Conservation (phyloP, 2,888 invertebrate genomes). For the Nymphalis urticae region DNA sequence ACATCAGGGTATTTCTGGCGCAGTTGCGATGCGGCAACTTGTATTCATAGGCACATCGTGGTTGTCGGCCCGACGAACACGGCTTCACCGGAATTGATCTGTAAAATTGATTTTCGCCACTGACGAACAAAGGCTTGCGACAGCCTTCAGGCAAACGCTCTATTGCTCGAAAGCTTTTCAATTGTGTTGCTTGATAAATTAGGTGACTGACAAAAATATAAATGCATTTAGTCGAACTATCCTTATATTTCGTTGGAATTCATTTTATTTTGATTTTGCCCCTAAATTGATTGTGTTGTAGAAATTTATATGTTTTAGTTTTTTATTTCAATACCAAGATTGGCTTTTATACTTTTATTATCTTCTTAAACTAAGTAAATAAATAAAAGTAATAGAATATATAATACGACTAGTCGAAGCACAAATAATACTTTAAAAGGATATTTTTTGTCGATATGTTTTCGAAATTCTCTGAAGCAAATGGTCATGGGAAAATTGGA, state of each 20-base stretch:
- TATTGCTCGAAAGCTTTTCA: constrained; percentile 23
- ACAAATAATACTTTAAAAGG: constrained; percentile 27
- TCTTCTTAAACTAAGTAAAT: no score
- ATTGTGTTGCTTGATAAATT: constrained; percentile 30
- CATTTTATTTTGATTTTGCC: no score
- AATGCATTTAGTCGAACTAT: background rate
- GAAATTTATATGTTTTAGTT: no score
- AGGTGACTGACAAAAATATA: constrained; percentile 19
- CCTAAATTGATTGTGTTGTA: no score
- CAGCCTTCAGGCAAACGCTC: constrained; percentile 29
- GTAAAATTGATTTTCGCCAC: constrained; percentile 65
- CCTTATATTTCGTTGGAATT: no score
- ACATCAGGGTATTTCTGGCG: constrained; percentile 48
- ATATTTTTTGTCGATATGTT: constrained; percentile 55
- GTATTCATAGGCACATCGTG: constrained; percentile 58
- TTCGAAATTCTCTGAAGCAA: constrained; percentile 52
- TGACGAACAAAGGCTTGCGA: constrained; percentile 52
- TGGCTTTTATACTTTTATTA: no score
- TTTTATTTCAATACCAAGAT: no score
- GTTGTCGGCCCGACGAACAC: constrained; percentile 51
- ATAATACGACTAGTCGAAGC: background rate
- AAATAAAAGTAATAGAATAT: no score
- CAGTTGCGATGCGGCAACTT: constrained; percentile 54
- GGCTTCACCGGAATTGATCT: constrained; percentile 56
- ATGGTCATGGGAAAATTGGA: constrained; percentile 51